Evolutionary conservation across 1,140 invertebrate species (phyloP).

Genomic region (Pteromalus puparum): DNA sequence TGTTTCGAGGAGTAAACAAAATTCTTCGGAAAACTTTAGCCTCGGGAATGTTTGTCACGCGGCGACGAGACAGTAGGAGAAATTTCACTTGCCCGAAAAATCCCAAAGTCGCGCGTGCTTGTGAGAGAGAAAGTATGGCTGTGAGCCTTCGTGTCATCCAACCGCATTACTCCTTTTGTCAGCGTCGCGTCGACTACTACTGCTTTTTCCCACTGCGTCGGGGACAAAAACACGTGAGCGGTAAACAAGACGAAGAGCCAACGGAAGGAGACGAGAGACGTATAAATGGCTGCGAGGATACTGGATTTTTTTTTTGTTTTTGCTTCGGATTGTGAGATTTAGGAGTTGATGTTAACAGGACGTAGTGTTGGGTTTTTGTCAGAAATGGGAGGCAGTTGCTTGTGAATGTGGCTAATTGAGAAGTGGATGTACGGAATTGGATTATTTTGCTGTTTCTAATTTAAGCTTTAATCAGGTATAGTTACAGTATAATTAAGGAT

Average conservation of each 20-base stretch:
- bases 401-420: too few relatives aligned
- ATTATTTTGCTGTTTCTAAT: too few relatives aligned
- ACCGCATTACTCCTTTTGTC: slow-evolving; percentile 27
- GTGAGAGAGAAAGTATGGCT: slow-evolving; percentile 1
- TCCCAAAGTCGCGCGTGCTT: not conserved
- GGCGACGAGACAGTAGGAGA: not conserved
- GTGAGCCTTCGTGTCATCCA: slow-evolving; percentile 3
- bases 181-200: not conserved
- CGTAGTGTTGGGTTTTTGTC: too few relatives aligned
- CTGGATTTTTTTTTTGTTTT: not conserved
- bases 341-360: too few relatives aligned
- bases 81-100: slow-evolving; percentile 27
- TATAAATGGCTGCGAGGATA: not conserved
- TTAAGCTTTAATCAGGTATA: too few relatives aligned
- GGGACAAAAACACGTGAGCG: not conserved
- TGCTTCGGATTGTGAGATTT: not conserved
- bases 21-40: not conserved
- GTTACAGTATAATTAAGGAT: too few relatives aligned
- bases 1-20: slow-evolving; percentile 3
- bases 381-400: too few relatives aligned
- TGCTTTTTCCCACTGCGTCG: not conserved
- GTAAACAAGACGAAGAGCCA: slow-evolving; percentile 24
- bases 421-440: too few relatives aligned
- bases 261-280: not conserved
- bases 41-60: not conserved